Conservation (phyloP, 2,888 invertebrate genomes). For the Cosmia pyralina region DNA sequence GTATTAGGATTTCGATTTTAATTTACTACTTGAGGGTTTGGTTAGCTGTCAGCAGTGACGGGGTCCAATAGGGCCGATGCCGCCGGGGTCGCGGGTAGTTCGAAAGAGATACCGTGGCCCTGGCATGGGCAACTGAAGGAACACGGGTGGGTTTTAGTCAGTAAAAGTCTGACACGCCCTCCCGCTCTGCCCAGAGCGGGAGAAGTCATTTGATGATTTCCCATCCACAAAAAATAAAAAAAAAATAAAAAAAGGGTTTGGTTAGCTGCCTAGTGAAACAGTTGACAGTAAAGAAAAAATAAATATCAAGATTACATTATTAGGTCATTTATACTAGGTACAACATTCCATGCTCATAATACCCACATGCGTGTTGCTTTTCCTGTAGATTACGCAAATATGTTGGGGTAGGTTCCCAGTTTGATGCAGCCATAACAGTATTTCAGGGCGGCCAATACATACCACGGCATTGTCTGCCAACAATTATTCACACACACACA, state of each 20-base stretch:
- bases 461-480: not conserved
- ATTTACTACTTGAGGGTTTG: not conserved
- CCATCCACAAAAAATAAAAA: too few species aligned
- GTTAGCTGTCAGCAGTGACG: too few species aligned
- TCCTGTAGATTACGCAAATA: not conserved
- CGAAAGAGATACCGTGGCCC: too few species aligned
- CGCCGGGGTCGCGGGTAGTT: too few species aligned
- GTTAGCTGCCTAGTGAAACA: not conserved
- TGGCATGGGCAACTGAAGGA: too few species aligned
- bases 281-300: not conserved
- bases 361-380: not conserved
- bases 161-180: too few species aligned
- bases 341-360: constrained; percentile 12
- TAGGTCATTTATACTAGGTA: not conserved
- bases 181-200: too few species aligned
- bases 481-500: constrained; percentile 26
- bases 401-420: constrained; percentile 6
- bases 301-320: not conserved
- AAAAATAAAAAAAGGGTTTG: too few species aligned
- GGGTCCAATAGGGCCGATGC: too few species aligned
- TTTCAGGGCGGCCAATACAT: not conserved
- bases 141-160: too few species aligned
- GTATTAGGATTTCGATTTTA: not conserved
- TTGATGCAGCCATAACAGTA: not conserved
- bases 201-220: too few species aligned